Evolutionary conservation across 1,140 invertebrate species (phyloP), one percentile per base, ranked within the genome.

Genomic region (Danaus plexippus): DNA sequence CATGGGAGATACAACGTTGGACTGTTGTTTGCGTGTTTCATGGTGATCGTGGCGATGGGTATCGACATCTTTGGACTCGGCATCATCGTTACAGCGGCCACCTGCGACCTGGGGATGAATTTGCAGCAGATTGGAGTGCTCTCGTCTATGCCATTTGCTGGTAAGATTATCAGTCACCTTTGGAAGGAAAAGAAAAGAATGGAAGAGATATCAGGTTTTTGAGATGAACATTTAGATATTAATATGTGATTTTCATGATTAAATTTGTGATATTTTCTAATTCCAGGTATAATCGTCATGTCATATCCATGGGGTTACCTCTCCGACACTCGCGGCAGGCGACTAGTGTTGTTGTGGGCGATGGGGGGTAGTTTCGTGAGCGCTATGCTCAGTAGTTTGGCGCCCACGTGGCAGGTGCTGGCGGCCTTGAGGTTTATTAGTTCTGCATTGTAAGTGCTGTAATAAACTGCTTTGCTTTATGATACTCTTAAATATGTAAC

Each of bases 221-320:
- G 5, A 32, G 22, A 32, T 32, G 22, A 32, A 32, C 4, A 4
- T 32, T 32, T 32, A 32, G 2, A 32, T 32, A 32, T 32, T 32
- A 32, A 32, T 32, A 32, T 32, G 22, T 32, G 22, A 8, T 40
- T 43, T 40, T 10, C 47, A 41, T 52, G 41, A 44, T n/a, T n/a
- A n/a, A n/a, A n/a, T n/a, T n/a, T n/a, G n/a, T n/a, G n/a, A n/a
- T n/a, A n/a, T n/a, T n/a, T n/a, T n/a, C n/a, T n/a, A n/a, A n/a
- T 69, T 70, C 9, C 63, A 84, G 80, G 80, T 57, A 78, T 78
- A 51, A 80, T 81, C 45, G 64, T 82, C 9, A 82, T 84, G 80
- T 81, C 87, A 6, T 89, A 89, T 56, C 80, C 88, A 10, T 89
- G 87, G 87, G 88, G 88, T 32, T 89, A 89, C 58, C 58, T 88